phyloP scores from a whole-genome alignment of 2,797 vertebrate species.

The Sarcophilus harrisii region DNA sequence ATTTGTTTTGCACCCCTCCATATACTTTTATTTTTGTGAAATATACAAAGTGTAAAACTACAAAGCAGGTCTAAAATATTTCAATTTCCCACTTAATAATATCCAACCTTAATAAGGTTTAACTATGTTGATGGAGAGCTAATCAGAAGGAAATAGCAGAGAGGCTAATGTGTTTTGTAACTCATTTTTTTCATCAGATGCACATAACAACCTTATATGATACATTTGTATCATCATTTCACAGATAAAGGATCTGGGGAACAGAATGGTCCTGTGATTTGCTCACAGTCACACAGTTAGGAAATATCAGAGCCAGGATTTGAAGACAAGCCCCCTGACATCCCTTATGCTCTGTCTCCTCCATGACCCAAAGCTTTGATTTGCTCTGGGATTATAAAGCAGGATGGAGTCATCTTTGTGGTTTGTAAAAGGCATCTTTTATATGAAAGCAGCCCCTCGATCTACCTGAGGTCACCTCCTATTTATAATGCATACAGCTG shows the following conservation, averaged over 20 bases:
- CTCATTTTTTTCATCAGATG: not conserved
- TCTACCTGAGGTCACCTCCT: conserved; percentile 12
- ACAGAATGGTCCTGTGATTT: not conserved
- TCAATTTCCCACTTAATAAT: not conserved
- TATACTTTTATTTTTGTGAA: not conserved
- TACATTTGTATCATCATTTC: not conserved
- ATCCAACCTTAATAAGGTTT: not conserved
- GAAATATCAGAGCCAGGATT: not conserved
- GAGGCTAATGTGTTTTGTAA: not conserved
- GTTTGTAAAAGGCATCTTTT: not conserved
- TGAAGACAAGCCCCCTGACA: not conserved
- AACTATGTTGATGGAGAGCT: conserved; percentile 27
- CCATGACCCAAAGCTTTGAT: not conserved
- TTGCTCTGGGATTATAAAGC: not conserved
- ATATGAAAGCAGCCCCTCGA: not conserved
- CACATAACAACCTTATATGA: not conserved
- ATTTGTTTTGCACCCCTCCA: not conserved
- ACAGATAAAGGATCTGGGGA: not conserved
- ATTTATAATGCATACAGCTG: not conserved
- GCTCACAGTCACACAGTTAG: not conserved
- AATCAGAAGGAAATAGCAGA: not conserved
- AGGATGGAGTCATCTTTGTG: not conserved
- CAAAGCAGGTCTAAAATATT: not conserved
- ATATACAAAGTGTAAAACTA: not conserved
- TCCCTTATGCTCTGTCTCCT: not conserved